phyloP scores from a whole-genome alignment of 2,888 invertebrate genomes.

The Epicampocera succincta region DNA sequence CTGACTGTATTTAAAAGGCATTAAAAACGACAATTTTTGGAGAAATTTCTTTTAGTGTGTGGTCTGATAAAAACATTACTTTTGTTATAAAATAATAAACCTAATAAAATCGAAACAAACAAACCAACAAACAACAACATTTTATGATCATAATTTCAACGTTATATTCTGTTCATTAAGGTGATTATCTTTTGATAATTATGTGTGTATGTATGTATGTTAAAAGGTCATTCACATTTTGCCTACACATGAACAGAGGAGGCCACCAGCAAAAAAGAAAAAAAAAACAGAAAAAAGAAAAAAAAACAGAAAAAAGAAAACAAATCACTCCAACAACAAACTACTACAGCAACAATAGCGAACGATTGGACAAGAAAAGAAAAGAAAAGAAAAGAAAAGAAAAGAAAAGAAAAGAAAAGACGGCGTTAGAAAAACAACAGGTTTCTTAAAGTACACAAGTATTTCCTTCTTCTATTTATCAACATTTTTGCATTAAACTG shows the following conservation, averaged over 20 bases:
- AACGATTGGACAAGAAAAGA: neutral
- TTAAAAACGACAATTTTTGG: too few species aligned
- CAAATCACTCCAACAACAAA: neutral
- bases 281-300: too few species aligned
- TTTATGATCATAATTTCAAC: neutral
- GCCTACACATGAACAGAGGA: neutral
- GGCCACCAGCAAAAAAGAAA: too few species aligned
- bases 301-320: too few species aligned
- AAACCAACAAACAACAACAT: neutral
- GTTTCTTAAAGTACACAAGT: constrained; percentile 14
- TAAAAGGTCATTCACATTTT: constrained; percentile 52
- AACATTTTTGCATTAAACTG: constrained; percentile 13
- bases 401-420: neutral
- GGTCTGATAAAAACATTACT: too few species aligned
- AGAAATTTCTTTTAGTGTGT: too few species aligned
- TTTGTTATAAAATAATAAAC: too few species aligned
- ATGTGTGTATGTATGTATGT: constrained; percentile 40
- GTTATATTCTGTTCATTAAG: too few species aligned
- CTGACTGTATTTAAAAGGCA: too few species aligned
- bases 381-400: neutral
- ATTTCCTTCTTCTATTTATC: neutral
- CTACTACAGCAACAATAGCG: neutral
- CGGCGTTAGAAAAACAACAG: constrained; percentile 25
- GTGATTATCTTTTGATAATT: constrained; percentile 33
- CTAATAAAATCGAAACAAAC: neutral